Percentiles rank a stretch among this genome's conserved stretches.
These are phyloP conservation scores for Gallinago jamesoni DNA, from an alignment of 2,113 vertebrate genomes.

Conservation along the genomic window DNA sequence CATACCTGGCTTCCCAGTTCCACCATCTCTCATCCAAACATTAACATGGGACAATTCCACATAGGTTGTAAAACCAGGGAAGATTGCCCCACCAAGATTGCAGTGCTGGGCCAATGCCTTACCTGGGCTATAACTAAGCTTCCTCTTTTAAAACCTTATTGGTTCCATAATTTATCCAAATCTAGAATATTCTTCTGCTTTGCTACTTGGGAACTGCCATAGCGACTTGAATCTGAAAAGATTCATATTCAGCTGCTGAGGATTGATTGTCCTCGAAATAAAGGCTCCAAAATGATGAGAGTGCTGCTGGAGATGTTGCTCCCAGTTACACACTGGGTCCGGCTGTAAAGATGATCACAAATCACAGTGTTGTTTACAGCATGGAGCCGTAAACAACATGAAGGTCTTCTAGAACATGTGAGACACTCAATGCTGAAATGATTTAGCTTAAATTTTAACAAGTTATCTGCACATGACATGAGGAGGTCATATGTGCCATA, in stretches of 20 bases:
- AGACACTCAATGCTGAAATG: neutral
- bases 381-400: neutral
- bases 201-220: neutral
- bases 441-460: neutral
- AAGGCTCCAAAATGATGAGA: neutral
- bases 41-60: neutral
- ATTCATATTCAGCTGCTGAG: neutral
- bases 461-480: neutral
- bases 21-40: neutral
- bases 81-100: neutral
- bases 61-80: neutral
- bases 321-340: neutral
- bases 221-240: neutral
- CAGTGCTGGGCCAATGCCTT: neutral
- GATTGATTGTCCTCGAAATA: neutral
- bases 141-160: neutral
- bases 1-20: neutral
- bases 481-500: neutral
- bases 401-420: neutral
- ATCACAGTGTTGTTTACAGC: neutral
- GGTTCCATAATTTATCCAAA: neutral
- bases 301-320: accelerated
- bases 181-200: neutral
- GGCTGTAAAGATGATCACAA: neutral
- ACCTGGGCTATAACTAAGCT: neutral